Percentiles rank a stretch among this genome's conserved stretches.
Conservation (phyloP, 2,113 vertebrate genomes). For the Platysternon megacephalum region DNA sequence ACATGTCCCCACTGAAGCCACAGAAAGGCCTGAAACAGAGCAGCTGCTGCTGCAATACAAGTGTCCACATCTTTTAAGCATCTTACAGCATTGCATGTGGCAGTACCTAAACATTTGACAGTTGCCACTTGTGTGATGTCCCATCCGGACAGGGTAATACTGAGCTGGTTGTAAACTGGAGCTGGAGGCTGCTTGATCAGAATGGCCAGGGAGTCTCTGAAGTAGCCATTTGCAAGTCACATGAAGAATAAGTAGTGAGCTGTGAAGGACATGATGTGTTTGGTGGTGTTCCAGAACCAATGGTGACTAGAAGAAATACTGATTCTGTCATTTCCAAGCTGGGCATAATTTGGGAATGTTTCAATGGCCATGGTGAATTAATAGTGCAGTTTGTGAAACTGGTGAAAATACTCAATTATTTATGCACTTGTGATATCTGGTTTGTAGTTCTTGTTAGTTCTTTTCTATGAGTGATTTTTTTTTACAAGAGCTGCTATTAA, state of each 20-base stretch:
- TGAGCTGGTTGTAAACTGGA: too few relatives aligned
- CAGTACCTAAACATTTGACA: too few relatives aligned
- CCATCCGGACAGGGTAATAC: too few relatives aligned
- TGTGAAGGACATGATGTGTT: background rate
- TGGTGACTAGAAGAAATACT: background rate
- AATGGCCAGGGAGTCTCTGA: background rate
- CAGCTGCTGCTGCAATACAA: too few relatives aligned
- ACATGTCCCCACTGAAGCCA: too few relatives aligned
- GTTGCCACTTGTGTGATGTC: too few relatives aligned
- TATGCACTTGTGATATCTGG: background rate
- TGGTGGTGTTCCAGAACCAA: background rate
- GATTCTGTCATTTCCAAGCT: background rate
- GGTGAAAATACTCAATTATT: background rate
- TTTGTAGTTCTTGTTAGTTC: accelerated
- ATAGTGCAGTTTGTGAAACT: background rate
- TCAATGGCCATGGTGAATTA: background rate
- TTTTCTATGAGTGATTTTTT: background rate
- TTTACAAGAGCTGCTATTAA: background rate
- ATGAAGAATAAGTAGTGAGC: background rate
- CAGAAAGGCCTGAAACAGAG: too few relatives aligned
- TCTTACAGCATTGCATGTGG: too few relatives aligned
- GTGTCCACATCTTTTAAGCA: too few relatives aligned
- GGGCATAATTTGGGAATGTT: background rate
- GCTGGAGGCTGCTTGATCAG: too few relatives aligned
- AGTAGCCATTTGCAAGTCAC: background rate